phyloP scores from a whole-genome alignment of 2,797 vertebrate species.

The Sebastes aleutianus region DNA sequence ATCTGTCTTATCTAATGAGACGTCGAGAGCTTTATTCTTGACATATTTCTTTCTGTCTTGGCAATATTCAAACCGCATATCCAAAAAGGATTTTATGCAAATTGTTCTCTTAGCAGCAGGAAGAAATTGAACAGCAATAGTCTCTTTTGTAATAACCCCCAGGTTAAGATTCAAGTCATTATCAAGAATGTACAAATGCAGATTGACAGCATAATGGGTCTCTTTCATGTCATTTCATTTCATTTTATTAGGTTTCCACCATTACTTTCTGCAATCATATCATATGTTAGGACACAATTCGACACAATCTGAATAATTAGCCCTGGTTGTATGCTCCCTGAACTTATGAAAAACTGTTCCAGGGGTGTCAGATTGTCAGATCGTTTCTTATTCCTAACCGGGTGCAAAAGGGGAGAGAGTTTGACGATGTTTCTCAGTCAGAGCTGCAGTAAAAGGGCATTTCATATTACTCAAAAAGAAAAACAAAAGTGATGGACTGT shows the following conservation, averaged over 20 bases:
- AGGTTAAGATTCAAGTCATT: constrained; percentile 47
- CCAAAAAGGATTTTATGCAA: constrained; percentile 28
- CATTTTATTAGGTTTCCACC: constrained; percentile 26
- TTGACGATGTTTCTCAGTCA: constrained; percentile 20
- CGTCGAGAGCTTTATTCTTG: constrained; percentile 20
- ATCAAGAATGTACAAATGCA: constrained; percentile 31
- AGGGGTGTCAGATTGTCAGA: constrained; percentile 15
- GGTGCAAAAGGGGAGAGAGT: background rate
- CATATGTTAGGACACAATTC: background rate
- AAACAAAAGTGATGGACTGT: constrained; percentile 32
- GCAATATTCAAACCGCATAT: constrained; percentile 12
- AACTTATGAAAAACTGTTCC: constrained; percentile 15
- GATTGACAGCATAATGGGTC: constrained; percentile 37
- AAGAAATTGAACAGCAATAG: background rate
- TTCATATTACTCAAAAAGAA: constrained; percentile 21
- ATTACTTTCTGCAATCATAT: constrained; percentile 20
- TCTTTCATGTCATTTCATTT: constrained; percentile 27
- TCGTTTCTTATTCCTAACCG: constrained; percentile 40
- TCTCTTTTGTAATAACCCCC: constrained; percentile 21
- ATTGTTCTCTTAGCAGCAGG: constrained; percentile 34
- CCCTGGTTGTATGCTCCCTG: constrained; percentile 1
- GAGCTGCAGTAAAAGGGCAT: constrained; percentile 37
- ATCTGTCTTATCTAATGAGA: background rate
- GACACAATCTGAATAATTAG: constrained; percentile 10
- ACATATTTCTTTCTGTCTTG: constrained; percentile 7